phyloP scores from a whole-genome alignment of 2,888 invertebrate genomes.

The Mechanitis messenoides region DNA sequence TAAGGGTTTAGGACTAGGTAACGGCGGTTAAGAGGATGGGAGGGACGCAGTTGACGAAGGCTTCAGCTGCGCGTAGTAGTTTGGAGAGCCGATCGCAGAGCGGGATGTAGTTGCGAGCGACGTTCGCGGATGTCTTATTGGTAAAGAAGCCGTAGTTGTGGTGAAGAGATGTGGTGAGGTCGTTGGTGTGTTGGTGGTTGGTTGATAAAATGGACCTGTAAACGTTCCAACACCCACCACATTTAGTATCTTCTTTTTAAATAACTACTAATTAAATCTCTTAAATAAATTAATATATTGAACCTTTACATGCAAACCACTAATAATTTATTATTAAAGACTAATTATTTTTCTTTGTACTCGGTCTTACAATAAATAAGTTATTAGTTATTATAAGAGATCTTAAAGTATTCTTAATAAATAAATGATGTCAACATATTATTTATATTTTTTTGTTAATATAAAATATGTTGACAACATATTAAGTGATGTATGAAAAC shows the following conservation, averaged over 20 bases:
- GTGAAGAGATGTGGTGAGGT: constrained; percentile 75
- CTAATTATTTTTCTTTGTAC: not conserved
- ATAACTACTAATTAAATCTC: constrained; percentile 26
- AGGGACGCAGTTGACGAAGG: constrained; percentile 62
- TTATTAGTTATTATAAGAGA: constrained; percentile 1
- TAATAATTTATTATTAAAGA: constrained; percentile 2
- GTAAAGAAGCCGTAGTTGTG: constrained; percentile 72
- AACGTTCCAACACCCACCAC: constrained; percentile 78
- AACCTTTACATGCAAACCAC: constrained; percentile 11
- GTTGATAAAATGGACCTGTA: constrained; percentile 77
- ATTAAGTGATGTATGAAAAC: constrained; percentile 6
- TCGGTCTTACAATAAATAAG: not conserved
- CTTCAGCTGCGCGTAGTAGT: constrained; percentile 65
- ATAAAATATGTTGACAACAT: constrained; percentile 15
- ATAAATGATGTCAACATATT: constrained; percentile 15
- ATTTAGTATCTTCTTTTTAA: constrained; percentile 62
- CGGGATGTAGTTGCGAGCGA: constrained; percentile 62
- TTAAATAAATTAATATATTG: constrained; percentile 16
- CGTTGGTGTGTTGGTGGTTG: constrained; percentile 76
- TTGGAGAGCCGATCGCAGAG: constrained; percentile 66
- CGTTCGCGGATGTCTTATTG: constrained; percentile 68
- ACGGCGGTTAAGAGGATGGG: constrained; percentile 63
- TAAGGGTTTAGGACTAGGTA: constrained; percentile 56
- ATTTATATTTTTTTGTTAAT: not conserved
- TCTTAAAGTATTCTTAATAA: not conserved